Evolutionary conservation across 2,888 invertebrate species (phyloP).

Genomic region (Spodoptera picta): DNA sequence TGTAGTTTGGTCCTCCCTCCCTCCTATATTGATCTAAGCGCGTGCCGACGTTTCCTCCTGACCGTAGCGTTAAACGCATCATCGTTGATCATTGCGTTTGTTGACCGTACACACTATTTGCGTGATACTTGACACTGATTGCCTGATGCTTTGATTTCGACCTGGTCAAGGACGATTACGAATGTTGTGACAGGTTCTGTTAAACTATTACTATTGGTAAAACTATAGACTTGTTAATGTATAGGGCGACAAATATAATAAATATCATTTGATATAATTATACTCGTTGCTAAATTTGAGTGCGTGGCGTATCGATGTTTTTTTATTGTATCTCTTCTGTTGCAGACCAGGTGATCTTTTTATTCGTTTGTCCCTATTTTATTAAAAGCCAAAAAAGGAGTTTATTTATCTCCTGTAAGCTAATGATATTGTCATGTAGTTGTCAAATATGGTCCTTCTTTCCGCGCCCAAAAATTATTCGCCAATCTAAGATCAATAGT

Average conservation of each 20-base stretch:
- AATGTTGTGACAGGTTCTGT: slow-evolving; percentile 3
- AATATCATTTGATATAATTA: no score
- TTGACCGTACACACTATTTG: slow-evolving; percentile 57
- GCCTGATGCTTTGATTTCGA: slow-evolving; percentile 38
- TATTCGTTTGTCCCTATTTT: no score
- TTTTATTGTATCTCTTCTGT: no score
- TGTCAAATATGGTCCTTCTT: background rate
- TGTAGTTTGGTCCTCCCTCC: slow-evolving; percentile 11
- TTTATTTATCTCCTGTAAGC: no score
- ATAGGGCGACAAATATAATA: no score
- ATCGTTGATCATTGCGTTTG: slow-evolving; percentile 62
- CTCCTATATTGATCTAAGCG: slow-evolving; percentile 59
- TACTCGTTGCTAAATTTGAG: no score
- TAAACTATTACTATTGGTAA: slow-evolving; percentile 7
- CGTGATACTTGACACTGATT: slow-evolving; percentile 62
- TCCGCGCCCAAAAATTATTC: background rate
- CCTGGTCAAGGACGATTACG: slow-evolving; percentile 43
- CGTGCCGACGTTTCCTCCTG: slow-evolving; percentile 57
- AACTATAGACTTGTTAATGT: background rate
- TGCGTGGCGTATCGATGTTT: no score
- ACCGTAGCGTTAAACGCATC: slow-evolving; percentile 52
- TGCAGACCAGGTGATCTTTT: no score
- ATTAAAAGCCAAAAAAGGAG: no score
- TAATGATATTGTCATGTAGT: background rate
- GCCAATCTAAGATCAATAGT: background rate